phyloP scores from a whole-genome alignment of 92 coral and sea anemone genomes.

The Actinernus sp. region DNA sequence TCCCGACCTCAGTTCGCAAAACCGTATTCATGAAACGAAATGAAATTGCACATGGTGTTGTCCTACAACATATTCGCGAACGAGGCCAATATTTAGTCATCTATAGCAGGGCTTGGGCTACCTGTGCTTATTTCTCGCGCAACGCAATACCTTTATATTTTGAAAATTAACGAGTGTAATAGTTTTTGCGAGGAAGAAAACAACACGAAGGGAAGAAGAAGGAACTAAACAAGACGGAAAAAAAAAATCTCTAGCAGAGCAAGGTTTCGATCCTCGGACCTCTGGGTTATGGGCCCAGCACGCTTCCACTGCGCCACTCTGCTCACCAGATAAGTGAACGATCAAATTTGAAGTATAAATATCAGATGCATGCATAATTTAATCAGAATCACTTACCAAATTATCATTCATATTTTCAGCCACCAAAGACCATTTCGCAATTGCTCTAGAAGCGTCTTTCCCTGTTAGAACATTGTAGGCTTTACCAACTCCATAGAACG shows the following conservation, averaged over 20 bases:
- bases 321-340: not conserved
- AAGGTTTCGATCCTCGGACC: slow-evolving; percentile 99
- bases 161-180: not conserved
- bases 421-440: slow-evolving; percentile 72
- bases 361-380: not conserved
- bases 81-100: too few relatives aligned
- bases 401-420: slow-evolving; percentile 54
- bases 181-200: not conserved
- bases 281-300: slow-evolving; percentile 99
- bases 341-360: not conserved
- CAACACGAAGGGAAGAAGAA: not conserved
- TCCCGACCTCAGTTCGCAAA: too few relatives aligned
- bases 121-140: too few relatives aligned
- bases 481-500: slow-evolving; percentile 64
- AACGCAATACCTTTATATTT: too few relatives aligned
- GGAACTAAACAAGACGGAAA: not conserved
- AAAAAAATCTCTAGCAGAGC: slow-evolving; percentile 88
- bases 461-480: slow-evolving; percentile 58
- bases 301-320: slow-evolving; percentile 99
- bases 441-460: slow-evolving; percentile 79
- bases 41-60: too few relatives aligned
- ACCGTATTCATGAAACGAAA: too few relatives aligned
- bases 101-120: too few relatives aligned
- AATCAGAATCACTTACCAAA: slow-evolving; percentile 39
- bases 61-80: too few relatives aligned